Percentiles rank a stretch among this genome's conserved stretches.
Evolutionary conservation across 2,888 invertebrate genomes (phyloP).

Genomic region (Machimus atricapillus): DNA sequence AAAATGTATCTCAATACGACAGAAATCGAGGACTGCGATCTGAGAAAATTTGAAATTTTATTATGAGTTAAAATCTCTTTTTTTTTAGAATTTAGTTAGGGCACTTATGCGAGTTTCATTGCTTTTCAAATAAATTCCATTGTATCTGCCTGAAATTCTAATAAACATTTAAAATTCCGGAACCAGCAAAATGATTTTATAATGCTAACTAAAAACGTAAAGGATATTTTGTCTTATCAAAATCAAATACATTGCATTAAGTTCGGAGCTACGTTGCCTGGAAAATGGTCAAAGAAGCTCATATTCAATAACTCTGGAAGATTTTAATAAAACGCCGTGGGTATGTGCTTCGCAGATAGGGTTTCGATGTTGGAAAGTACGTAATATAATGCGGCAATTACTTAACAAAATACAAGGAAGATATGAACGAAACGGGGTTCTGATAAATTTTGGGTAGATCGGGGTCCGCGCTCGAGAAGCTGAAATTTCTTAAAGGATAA

Average conservation of each 20-base stretch:
- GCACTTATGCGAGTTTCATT: too few relatives aligned
- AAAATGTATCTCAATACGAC: too few relatives aligned
- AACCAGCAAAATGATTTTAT: neutral
- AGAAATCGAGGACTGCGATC: too few relatives aligned
- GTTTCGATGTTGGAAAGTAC: neutral
- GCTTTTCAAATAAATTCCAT: neutral
- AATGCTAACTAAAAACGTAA: neutral
- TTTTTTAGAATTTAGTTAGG: too few relatives aligned
- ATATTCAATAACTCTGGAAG: neutral
- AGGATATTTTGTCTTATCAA: neutral
- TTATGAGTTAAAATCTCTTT: too few relatives aligned
- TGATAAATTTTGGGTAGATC: slow-evolving; percentile 36
- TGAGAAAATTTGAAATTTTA: too few relatives aligned
- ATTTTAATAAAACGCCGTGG: neutral
- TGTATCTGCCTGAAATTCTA: neutral
- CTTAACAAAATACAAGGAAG: neutral
- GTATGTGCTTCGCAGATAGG: neutral
- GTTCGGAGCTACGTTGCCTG: neutral
- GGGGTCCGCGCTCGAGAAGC: neutral
- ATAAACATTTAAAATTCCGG: neutral
- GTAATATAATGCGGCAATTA: slow-evolving; percentile 8
- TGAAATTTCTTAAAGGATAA: slow-evolving; percentile 44
- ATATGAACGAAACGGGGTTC: neutral
- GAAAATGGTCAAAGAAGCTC: neutral
- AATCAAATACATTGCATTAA: neutral